These are phyloP conservation scores for Papilio helenus DNA, from an alignment of 1,140 invertebrate species.

Conservation along the genomic window DNA sequence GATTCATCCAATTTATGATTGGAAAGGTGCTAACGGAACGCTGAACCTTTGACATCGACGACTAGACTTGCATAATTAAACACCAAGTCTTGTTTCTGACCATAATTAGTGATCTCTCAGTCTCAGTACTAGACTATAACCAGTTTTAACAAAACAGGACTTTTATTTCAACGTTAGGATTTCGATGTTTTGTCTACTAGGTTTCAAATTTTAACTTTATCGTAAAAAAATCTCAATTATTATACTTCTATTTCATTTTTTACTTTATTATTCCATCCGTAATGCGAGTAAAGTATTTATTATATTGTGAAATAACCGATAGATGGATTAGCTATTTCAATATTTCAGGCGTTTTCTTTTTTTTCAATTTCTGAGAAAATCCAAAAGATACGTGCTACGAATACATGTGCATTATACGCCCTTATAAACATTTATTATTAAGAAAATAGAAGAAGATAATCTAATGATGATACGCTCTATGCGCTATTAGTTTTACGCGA, in stretches of 20 bases:
- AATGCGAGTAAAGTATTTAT: background rate
- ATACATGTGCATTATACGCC: background rate
- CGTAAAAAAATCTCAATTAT: no score
- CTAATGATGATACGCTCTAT: no score
- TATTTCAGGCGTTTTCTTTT: background rate
- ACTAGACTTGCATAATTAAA: slow-evolving; percentile 18
- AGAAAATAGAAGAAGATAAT: no score
- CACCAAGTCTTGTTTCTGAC: background rate
- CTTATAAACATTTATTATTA: no score
- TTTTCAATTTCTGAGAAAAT: background rate
- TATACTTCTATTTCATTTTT: background rate
- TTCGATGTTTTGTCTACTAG: background rate
- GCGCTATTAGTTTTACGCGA: no score
- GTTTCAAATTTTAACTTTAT: no score
- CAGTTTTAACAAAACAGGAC: background rate
- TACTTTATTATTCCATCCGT: background rate
- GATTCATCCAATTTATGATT: slow-evolving; percentile 30
- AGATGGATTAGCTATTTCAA: background rate
- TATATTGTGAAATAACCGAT: background rate
- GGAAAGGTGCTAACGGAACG: slow-evolving; percentile 38
- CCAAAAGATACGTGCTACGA: background rate
- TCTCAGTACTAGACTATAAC: background rate
- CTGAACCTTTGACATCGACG: slow-evolving; percentile 35
- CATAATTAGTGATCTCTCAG: background rate
- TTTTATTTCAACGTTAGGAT: no score